Percentiles rank a stretch among this genome's conserved stretches.
These are phyloP conservation scores for Perca flavescens DNA, from an alignment of 2,113 vertebrate species.

Conservation along the genomic window DNA sequence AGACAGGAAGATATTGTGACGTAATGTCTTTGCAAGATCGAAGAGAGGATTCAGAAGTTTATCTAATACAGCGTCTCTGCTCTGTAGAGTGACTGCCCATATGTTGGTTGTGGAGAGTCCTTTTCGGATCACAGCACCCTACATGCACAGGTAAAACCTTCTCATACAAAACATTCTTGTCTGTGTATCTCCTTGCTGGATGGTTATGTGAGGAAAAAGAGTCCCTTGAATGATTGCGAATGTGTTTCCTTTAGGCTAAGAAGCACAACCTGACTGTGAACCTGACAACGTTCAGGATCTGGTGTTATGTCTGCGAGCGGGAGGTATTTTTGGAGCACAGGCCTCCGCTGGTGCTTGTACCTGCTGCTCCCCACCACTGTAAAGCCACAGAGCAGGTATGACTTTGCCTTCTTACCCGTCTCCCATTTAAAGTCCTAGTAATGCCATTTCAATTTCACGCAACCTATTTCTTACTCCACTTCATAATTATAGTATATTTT, in stretches of 20 bases:
- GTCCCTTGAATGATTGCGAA: background rate
- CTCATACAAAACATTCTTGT: background rate
- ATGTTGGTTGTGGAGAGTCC: slow-evolving; percentile 97
- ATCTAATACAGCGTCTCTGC: slow-evolving; percentile 17
- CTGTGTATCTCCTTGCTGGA: background rate
- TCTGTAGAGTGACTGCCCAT: slow-evolving; percentile 90
- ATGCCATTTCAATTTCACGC: background rate
- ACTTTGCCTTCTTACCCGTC: background rate
- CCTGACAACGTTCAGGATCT: slow-evolving; percentile 95
- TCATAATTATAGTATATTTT: slow-evolving; percentile 9
- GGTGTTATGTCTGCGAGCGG: slow-evolving; percentile 96
- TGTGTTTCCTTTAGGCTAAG: slow-evolving; percentile 83
- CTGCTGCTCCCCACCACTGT: slow-evolving; percentile 70
- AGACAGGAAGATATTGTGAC: background rate
- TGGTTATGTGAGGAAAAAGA: background rate
- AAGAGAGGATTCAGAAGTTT: background rate
- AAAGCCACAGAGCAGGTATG: slow-evolving; percentile 87
- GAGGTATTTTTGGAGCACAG: slow-evolving; percentile 95
- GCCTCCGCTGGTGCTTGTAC: slow-evolving; percentile 69
- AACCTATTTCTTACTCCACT: background rate
- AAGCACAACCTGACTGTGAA: slow-evolving; percentile 98
- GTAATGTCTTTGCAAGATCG: background rate
- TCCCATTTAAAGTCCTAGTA: background rate
- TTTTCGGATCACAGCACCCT: slow-evolving; percentile 96
- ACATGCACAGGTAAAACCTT: slow-evolving; percentile 91